Base-by-base conservation (phyloP, 2,113 vertebrate genomes). In the Rhea americana region DNA sequence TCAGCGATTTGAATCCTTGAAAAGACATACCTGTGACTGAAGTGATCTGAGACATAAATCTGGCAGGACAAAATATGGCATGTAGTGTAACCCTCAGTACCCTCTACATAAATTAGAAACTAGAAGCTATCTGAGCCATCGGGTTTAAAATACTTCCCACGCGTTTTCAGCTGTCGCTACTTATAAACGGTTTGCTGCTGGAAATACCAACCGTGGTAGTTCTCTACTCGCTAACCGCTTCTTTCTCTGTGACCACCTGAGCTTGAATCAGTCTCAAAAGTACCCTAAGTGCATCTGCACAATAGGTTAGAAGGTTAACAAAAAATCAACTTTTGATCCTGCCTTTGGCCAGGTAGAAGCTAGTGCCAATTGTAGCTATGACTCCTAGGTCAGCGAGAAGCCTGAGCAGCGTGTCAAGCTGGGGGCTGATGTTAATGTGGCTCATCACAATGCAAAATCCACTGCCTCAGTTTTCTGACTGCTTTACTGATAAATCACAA, bases 1-100 rank as follows among this genome's bases (percentile, higher is more conserved):
- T 90, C 85, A 62, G 35, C 58, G 56, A 95, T 76, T 93, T 67
- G 71, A 89, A 63, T 89, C 32, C 68, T 92, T 90, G 50, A 96
- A 85, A 94, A 91, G 81, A 63, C 17, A 24, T 55, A 95, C 56
- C 66, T 96, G 72, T 68, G 25, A 72, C 87, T 89, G 79, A 87
- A 87, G 28, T 82, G 72, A 85, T 92, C 82, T 0, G 3, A 93
- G 77, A 77, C 58, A 87, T 89, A 90, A 87, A 95, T 96, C 51
- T 58, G 30, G 51, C 86, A 76, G 80, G 50, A 82, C 67, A 96
- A 97, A 94, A 94, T 83, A 79, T 51, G 11, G 30, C 32, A 71
- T 32, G 26, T 58, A 91, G 24, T 84, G 70, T 88, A 86, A 79
- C 82, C 79, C 81, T 80, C 63, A 26, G 39, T 76, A 90, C 30